A percentile compares a stretch with the other conserved stretches of the same genome.
phyloP scores from a whole-genome alignment of 2,888 invertebrate species.

The Acleris holmiana region DNA sequence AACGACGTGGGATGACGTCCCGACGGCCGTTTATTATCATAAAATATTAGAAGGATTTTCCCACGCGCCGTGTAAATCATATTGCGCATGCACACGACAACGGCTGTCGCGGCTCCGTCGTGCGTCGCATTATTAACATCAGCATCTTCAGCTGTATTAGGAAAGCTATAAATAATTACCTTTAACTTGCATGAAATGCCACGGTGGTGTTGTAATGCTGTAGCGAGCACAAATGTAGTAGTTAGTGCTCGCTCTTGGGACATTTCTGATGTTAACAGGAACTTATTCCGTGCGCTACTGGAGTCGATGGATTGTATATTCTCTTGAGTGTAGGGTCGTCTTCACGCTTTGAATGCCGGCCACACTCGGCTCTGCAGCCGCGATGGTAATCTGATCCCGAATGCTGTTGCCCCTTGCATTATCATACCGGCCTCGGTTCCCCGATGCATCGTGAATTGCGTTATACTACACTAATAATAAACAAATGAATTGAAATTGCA shows the following conservation, averaged over 20 bases:
- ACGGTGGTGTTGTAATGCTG: not conserved
- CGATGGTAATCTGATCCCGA: constrained; percentile 54
- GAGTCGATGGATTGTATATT: not conserved
- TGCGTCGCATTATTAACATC: constrained; percentile 19
- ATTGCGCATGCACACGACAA: constrained; percentile 28
- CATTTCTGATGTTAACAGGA: not conserved
- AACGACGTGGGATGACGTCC: constrained; percentile 31
- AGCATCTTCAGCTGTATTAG: constrained; percentile 10
- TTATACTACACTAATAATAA: constrained; percentile 11
- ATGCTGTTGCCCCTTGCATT: constrained; percentile 44
- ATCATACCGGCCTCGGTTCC: constrained; percentile 37
- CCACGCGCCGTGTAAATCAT: constrained; percentile 33
- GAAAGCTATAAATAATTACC: constrained; percentile 11
- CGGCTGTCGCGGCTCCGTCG: constrained; percentile 13
- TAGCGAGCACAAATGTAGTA: not conserved
- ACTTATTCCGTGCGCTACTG: not conserved
- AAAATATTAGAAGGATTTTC: constrained; percentile 32
- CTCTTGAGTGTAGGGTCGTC: constrained; percentile 13
- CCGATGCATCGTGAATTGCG: constrained; percentile 13
- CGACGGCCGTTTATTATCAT: constrained; percentile 25
- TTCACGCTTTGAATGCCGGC: constrained; percentile 21
- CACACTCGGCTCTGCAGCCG: constrained; percentile 17
- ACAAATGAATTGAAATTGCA: not conserved
- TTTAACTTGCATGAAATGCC: not conserved
- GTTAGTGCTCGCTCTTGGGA: not conserved